A percentile compares a stretch with the other conserved stretches of the same genome.
phyloP scores from a whole-genome alignment of 2,888 invertebrate species.

The Agrilus mali region DNA sequence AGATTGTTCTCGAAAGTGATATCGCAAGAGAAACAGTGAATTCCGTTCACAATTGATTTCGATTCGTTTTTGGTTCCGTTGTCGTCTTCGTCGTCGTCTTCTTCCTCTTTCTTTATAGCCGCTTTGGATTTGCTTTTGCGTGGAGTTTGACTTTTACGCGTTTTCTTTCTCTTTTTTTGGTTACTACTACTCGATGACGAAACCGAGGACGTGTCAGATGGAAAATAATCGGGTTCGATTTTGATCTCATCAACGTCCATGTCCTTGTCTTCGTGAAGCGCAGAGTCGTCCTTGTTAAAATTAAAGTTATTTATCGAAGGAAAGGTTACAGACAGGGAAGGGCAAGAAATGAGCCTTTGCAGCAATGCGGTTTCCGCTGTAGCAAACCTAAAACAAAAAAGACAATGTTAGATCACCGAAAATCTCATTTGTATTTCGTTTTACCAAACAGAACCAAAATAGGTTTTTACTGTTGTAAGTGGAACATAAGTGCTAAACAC shows the following conservation, averaged over 20 bases:
- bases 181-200: not conserved
- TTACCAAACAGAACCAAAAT: too few species aligned
- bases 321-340: slow-evolving; percentile 10
- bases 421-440: too few species aligned
- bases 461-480: too few species aligned
- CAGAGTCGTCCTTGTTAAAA: too few species aligned
- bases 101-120: slow-evolving; percentile 1
- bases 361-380: slow-evolving; percentile 7
- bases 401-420: too few species aligned
- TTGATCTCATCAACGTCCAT: too few species aligned
- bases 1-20: slow-evolving; percentile 13
- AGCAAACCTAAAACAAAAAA: slow-evolving; percentile 10
- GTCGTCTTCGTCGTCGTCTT: not conserved
- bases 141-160: not conserved
- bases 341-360: slow-evolving; percentile 8
- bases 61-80: slow-evolving; percentile 1
- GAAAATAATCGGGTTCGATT: too few species aligned
- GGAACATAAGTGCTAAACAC: too few species aligned
- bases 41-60: not conserved
- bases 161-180: slow-evolving; percentile 3
- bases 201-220: too few species aligned
- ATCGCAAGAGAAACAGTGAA: slow-evolving; percentile 13
- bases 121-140: not conserved
- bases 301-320: not conserved
- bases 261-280: too few species aligned